Percentiles rank a stretch among this genome's conserved stretches.
Conservation (phyloP, 1,140 invertebrate genomes). For the Ruditapes philippinarum region DNA sequence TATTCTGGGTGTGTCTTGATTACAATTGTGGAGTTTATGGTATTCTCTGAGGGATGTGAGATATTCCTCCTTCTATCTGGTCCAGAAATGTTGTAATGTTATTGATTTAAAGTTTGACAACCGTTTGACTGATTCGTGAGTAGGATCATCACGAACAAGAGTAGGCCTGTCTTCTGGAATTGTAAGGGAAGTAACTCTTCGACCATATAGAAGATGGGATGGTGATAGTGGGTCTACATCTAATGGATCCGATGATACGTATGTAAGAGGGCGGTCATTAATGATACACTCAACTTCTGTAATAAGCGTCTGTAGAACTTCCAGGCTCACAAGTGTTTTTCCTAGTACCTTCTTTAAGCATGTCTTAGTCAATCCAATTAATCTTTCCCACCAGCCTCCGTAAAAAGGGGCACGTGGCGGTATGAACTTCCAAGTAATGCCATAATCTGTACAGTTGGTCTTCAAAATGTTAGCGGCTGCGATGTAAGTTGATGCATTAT, state of each 20-base stretch:
- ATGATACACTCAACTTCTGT: constrained; percentile 69
- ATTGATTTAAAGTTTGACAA: too few species aligned
- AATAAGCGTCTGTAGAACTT: constrained; percentile 74
- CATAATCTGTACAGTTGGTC: neutral
- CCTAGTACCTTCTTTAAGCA: constrained; percentile 80
- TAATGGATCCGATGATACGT: neutral
- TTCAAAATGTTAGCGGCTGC: constrained; percentile 8
- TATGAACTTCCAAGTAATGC: constrained; percentile 32
- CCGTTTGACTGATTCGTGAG: too few species aligned
- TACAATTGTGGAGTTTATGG: too few species aligned
- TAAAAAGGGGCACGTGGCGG: constrained; percentile 83
- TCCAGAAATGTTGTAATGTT: too few species aligned
- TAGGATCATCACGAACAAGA: too few species aligned
- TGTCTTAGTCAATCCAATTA: constrained; percentile 79
- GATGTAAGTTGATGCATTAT: neutral
- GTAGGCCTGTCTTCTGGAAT: too few species aligned
- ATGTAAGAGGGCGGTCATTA: constrained; percentile 31
- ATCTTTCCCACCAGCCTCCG: constrained; percentile 86
- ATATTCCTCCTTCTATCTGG: too few species aligned
- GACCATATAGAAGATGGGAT: constrained; percentile 24
- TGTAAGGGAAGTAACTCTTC: neutral
- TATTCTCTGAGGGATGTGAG: too few species aligned
- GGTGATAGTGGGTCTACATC: constrained; percentile 18
- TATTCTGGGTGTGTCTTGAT: too few species aligned
- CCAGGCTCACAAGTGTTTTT: constrained; percentile 52